These are phyloP conservation scores for Microtus oregoni DNA, from an alignment of 2,113 vertebrate genomes.

Conservation along the genomic window DNA sequence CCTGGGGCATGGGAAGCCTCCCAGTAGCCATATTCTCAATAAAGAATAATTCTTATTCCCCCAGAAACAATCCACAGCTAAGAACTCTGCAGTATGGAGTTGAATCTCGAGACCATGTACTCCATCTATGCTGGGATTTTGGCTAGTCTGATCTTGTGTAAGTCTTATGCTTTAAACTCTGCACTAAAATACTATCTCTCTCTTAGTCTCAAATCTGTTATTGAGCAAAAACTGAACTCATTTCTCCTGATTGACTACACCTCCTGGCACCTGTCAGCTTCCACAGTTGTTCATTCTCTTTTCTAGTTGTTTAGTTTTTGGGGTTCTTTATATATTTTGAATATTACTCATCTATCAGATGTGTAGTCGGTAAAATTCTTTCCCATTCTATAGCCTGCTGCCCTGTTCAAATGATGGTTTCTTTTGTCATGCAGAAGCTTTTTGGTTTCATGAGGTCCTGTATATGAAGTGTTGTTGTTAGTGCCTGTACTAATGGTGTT, in stretches of 20 bases:
- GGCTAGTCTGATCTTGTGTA: not conserved
- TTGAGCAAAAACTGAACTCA: not conserved
- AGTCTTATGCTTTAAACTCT: not conserved
- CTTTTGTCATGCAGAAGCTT: not conserved
- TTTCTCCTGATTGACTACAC: not conserved
- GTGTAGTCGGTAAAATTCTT: not conserved
- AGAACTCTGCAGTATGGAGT: not conserved
- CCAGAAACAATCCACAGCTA: not conserved
- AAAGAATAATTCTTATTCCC: not conserved
- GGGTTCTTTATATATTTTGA: not conserved
- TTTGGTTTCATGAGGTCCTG: not conserved
- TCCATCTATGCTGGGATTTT: not conserved
- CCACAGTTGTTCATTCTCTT: too few relatives aligned
- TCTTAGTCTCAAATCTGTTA: not conserved
- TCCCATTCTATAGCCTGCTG: not conserved
- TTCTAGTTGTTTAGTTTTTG: too few relatives aligned
- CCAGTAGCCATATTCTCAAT: not conserved
- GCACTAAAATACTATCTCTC: not conserved
- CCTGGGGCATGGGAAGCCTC: not conserved
- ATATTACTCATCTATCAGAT: not conserved
- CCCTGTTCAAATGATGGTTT: not conserved
- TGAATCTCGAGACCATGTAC: not conserved
- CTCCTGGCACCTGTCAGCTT: not conserved
- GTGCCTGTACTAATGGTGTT: not conserved
- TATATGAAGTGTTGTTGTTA: not conserved